Conservation (phyloP, 2,888 invertebrate species). For the Melipona bicolor region DNA sequence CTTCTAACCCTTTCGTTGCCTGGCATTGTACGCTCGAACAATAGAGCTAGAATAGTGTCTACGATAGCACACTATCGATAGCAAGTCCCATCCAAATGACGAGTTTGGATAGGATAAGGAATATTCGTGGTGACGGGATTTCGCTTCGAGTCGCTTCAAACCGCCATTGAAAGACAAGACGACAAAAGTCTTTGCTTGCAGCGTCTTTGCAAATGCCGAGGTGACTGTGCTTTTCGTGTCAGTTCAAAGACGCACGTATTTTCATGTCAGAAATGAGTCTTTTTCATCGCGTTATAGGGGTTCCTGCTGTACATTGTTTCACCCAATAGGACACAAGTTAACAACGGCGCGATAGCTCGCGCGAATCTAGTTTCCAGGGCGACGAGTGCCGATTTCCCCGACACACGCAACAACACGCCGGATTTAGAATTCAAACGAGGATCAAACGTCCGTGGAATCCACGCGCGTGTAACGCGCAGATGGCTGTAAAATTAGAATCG, state of each 20-base stretch:
- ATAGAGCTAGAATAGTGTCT: neutral
- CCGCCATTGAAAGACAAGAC: no score
- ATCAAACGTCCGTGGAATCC: neutral
- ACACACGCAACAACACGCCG: neutral
- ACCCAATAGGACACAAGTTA: slow-evolving; percentile 9
- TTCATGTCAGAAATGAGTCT: no score
- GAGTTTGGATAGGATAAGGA: no score
- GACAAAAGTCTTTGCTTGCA: no score
- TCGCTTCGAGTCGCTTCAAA: no score
- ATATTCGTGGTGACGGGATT: no score
- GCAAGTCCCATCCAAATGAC: neutral
- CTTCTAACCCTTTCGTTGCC: neutral
- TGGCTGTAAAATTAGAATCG: neutral
- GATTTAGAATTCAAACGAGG: slow-evolving; percentile 2
- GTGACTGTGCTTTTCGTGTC: no score
- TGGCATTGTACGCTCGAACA: neutral
- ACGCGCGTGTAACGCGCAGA: neutral
- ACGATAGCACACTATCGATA: neutral
- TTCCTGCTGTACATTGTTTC: no score
- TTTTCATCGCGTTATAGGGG: no score
- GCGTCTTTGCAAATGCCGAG: no score
- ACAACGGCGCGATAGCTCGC: slow-evolving; percentile 3
- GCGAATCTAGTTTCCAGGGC: neutral
- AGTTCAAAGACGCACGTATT: no score
- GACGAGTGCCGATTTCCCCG: neutral